phyloP scores from a whole-genome alignment of 2,888 invertebrate species.

The Piscicola geometra region DNA sequence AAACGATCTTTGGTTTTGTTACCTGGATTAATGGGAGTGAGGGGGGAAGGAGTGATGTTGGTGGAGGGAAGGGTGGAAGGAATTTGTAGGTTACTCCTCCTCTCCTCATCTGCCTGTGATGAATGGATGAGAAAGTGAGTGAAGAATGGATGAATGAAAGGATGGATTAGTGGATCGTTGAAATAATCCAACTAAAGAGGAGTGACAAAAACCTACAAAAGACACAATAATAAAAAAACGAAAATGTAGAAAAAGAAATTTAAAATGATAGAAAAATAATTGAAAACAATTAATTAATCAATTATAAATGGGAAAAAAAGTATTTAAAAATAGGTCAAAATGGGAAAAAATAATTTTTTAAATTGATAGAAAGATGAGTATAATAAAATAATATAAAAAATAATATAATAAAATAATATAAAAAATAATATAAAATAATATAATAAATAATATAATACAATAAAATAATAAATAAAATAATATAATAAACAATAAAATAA shows the following conservation, averaged over 20 bases:
- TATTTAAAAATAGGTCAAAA: no score
- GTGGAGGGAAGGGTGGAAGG: neutral
- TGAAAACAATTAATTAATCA: neutral
- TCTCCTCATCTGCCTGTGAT: slow-evolving; percentile 2
- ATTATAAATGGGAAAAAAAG: neutral
- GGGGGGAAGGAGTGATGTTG: neutral
- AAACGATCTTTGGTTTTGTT: no score
- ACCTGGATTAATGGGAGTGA: neutral
- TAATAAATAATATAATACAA: neutral
- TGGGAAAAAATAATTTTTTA: no score
- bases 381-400: no score
- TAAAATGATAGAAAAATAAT: no score
- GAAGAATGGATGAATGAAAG: neutral
- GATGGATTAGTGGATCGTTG: neutral
- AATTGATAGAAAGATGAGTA: no score
- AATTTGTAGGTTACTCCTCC: neutral
- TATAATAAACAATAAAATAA: no score
- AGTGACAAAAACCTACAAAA: neutral
- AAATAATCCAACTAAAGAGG: neutral
- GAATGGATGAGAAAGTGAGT: neutral
- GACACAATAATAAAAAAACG: neutral
- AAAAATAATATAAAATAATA: neutral
- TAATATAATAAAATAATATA: no score
- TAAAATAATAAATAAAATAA: no score
- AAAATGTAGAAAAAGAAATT: neutral